Evolutionary conservation across 2,113 vertebrate genomes (phyloP).

Genomic region (Prunella fulvescens): DNA sequence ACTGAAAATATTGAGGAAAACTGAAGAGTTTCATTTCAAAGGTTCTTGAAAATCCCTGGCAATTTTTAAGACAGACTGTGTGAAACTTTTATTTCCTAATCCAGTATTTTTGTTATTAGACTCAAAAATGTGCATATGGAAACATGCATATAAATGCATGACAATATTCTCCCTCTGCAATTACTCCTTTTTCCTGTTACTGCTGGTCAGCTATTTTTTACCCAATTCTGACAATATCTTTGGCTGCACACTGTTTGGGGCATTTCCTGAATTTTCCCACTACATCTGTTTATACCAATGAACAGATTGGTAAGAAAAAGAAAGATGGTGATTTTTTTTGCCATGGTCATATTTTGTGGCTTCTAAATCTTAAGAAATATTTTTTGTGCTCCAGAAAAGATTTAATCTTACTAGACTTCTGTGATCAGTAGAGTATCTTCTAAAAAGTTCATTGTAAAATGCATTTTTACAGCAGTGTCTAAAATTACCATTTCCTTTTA

Average conservation of each 20-base stretch:
- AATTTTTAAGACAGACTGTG: background rate
- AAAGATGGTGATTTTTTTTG: background rate
- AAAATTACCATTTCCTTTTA: background rate
- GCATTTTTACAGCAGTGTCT: background rate
- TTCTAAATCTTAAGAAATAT: background rate
- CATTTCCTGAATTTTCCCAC: background rate
- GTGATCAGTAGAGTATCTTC: background rate
- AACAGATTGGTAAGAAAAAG: background rate
- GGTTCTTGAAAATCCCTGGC: background rate
- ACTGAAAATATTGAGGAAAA: background rate
- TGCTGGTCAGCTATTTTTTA: background rate
- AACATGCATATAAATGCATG: background rate
- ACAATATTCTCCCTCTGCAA: background rate
- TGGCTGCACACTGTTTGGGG: background rate
- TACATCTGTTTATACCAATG: background rate
- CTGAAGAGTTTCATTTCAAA: background rate
- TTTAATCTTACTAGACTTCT: background rate
- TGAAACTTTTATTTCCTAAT: background rate
- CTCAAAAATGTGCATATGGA: background rate
- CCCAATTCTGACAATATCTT: background rate
- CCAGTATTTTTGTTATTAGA: background rate
- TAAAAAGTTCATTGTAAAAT: background rate
- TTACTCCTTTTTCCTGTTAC: background rate
- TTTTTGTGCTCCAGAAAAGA: background rate
- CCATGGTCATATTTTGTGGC: background rate